Conservation (phyloP, 2,113 vertebrate genomes). For the Istiophorus platypterus region DNA sequence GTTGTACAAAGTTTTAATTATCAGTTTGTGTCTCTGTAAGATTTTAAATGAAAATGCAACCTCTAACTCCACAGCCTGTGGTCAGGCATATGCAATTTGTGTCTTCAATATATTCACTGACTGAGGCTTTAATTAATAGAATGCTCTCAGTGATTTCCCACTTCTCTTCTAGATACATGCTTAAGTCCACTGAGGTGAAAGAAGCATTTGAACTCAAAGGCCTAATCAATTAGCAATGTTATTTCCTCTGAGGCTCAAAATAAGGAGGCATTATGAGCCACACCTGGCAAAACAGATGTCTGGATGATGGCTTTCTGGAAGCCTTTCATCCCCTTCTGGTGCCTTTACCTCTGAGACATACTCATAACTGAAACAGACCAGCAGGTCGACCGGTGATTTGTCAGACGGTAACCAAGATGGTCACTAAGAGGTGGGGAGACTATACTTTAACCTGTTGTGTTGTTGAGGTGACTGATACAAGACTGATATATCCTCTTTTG, state of each 20-base stretch:
- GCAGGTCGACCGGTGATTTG: conserved; percentile 11
- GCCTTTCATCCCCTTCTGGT: conserved; percentile 41
- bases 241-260: conserved; percentile 39
- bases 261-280: conserved; percentile 42
- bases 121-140: conserved; percentile 30
- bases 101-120: conserved; percentile 37
- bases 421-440: neutral
- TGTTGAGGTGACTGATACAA: neutral
- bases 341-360: conserved; percentile 42
- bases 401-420: conserved; percentile 24
- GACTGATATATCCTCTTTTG: neutral
- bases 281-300: conserved; percentile 64
- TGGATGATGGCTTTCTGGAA: conserved; percentile 19
- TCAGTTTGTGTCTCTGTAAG: conserved; percentile 3
- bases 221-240: conserved; percentile 52
- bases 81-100: conserved; percentile 26
- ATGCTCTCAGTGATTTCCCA: neutral
- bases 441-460: conserved; percentile 22
- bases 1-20: conserved; percentile 2
- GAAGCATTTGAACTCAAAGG: conserved; percentile 46
- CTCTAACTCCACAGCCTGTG: conserved; percentile 19
- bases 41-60: conserved; percentile 25
- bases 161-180: neutral
- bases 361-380: conserved; percentile 28
- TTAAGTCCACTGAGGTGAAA: conserved; percentile 7